phyloP scores from a whole-genome alignment of 2,113 vertebrate species.

The Alethe diademata region DNA sequence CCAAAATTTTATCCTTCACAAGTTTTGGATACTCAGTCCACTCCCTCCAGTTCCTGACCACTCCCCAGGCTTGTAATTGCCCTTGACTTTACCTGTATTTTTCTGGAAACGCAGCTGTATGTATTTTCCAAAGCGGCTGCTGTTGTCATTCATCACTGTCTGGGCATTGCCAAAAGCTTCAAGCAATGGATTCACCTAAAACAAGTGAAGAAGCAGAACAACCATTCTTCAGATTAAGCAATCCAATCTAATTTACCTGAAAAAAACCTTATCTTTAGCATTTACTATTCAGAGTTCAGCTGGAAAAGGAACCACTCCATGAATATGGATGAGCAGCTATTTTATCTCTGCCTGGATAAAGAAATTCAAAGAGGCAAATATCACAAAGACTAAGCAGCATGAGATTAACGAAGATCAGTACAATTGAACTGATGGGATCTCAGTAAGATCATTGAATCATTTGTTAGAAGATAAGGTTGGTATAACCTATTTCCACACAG shows the following conservation, averaged over 20 bases:
- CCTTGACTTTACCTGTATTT: constrained; percentile 65
- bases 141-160: constrained; percentile 82
- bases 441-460: not conserved
- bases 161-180: constrained; percentile 83
- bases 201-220: not conserved
- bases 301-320: not conserved
- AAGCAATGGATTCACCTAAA: constrained; percentile 77
- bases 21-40: not conserved
- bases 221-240: not conserved
- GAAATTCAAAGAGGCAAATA: not conserved
- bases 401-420: not conserved
- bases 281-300: not conserved
- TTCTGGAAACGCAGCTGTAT: constrained; percentile 77
- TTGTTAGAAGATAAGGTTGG: not conserved
- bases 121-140: constrained; percentile 77
- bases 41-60: not conserved
- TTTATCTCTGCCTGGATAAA: not conserved
- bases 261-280: not conserved
- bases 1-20: not conserved
- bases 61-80: not conserved
- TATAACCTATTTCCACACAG: not conserved
- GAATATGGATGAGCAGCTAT: not conserved
- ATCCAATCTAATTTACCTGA: not conserved
- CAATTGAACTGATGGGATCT: not conserved
- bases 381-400: not conserved